Percentiles rank a stretch among this genome's conserved stretches.
These are phyloP conservation scores for Pygoscelis adeliae DNA, from an alignment of 2,113 vertebrate species.

Conservation along the genomic window DNA sequence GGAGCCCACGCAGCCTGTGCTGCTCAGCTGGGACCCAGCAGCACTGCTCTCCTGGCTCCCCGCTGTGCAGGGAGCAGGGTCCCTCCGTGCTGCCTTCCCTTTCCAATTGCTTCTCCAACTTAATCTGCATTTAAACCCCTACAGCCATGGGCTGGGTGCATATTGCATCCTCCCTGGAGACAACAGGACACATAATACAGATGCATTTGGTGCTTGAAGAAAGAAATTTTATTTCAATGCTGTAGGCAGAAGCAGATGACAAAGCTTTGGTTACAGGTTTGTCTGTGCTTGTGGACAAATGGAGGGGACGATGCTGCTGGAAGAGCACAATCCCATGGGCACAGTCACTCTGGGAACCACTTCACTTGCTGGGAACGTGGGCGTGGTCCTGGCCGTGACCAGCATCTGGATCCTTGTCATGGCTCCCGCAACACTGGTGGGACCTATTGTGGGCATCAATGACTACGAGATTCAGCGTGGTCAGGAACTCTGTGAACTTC, in stretches of 20 bases:
- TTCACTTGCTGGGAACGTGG: fast-evolving
- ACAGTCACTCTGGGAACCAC: fast-evolving
- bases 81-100: fast-evolving
- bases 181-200: not conserved
- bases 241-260: not conserved
- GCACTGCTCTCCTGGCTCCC: too few species aligned
- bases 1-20: not conserved
- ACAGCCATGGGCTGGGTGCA: fast-evolving
- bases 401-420: too few species aligned
- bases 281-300: not conserved
- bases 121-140: fast-evolving
- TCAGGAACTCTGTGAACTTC: slow-evolving; percentile 44
- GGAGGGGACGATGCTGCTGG: not conserved
- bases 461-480: not conserved
- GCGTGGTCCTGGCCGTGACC: fast-evolving
- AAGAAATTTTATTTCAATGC: not conserved
- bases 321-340: fast-evolving
- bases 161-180: fast-evolving
- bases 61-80: too few species aligned
- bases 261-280: not conserved
- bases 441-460: not conserved
- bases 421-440: not conserved
- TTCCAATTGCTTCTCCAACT: not conserved
- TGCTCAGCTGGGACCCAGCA: not conserved
- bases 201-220: not conserved